Base-by-base conservation (phyloP, 2,797 vertebrate species). In the Vireo griseus region DNA sequence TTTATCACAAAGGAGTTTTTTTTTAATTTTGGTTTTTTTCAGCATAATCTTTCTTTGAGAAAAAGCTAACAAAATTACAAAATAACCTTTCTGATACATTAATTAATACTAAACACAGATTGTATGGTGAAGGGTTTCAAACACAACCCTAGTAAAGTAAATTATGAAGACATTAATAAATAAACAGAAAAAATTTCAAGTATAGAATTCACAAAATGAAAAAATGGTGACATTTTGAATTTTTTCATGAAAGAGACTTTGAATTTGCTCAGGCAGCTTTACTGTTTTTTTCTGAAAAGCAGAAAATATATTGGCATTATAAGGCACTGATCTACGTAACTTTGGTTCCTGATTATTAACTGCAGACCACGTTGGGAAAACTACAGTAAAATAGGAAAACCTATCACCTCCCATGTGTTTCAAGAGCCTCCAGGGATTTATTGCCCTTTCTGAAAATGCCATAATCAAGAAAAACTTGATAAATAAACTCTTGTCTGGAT, bases 381-480 rank as follows among this genome's bases (percentile, higher is more conserved):
- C 71, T 71, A 2, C 57, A 94, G 37, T 39, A 80, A 89, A 92
- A 47, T 21, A 95, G 71, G 79, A 94, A 96, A 94, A 81, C 85
- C 58, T 96, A 93, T 96, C 79, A 91, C 40, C 62, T 95, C 26
- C 40, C 42, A 45, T 86, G 51, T 82, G 55, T 95, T 97, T 96
- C 79, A 89, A 88, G 72, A 96, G 58, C 85, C 97, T 87, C 61
- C n/a, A 40, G 83, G 88, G 96, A 79, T 95, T 96, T 97, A 86
- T 94, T 96, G 95, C 88, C 87, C 94, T 94, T 96, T 94, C 84
- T 80, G 83, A 95, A 97, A 97, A 88, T 85, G 96, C 58, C 48
- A 67, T 96, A 95, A 97, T 96, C 84, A 96, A 96, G 90, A 95
- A 90, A 72, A 89, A 88, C 82, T 93, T 96, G 83, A 97, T 94